phyloP scores from a whole-genome alignment of 1,140 invertebrate species.

The Heterodera carotae region DNA sequence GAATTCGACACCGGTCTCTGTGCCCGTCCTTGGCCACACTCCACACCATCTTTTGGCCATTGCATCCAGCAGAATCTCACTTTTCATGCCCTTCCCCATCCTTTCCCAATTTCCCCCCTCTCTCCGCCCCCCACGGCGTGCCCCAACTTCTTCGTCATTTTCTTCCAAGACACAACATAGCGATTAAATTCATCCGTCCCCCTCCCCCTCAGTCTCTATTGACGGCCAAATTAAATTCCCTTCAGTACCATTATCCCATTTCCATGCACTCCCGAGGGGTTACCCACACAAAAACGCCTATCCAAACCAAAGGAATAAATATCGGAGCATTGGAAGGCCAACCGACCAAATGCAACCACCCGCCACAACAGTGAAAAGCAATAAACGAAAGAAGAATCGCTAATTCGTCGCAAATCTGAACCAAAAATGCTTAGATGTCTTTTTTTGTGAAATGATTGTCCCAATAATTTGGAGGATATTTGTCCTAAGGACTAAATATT shows the following conservation, averaged over 20 bases:
- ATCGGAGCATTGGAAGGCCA: background rate
- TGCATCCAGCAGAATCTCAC: background rate
- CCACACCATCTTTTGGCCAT: background rate
- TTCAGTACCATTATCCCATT: background rate
- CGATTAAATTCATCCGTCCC: background rate
- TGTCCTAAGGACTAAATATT: no score
- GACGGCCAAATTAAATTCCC: constrained; percentile 2
- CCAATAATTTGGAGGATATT: no score
- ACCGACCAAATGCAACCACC: background rate
- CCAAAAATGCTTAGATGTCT: no score
- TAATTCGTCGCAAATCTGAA: background rate
- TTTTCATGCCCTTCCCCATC: background rate
- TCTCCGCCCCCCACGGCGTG: background rate
- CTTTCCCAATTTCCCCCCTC: background rate
- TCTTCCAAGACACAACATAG: background rate
- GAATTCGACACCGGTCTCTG: background rate
- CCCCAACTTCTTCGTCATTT: constrained; percentile 2
- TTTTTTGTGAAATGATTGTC: no score
- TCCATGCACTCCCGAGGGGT: background rate
- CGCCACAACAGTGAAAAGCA: background rate
- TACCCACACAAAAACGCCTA: background rate
- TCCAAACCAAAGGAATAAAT: background rate
- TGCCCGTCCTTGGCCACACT: no score
- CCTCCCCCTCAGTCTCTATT: background rate
- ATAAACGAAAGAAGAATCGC: background rate